Evolutionary conservation across 2,888 invertebrate species (phyloP).

Genomic region (Myopa tessellatipennis): DNA sequence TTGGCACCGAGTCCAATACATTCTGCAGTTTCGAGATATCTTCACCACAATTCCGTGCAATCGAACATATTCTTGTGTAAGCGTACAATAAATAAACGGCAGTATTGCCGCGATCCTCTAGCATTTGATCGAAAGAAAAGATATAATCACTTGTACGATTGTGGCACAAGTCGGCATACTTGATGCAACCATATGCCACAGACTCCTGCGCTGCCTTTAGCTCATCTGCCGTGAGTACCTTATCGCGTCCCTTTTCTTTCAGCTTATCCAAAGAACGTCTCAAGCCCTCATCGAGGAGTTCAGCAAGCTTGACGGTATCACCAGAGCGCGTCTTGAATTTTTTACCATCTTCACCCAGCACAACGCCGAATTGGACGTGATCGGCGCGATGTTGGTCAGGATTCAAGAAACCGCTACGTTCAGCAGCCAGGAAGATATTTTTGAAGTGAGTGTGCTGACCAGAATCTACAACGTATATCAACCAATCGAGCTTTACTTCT

Average conservation of each 20-base stretch:
- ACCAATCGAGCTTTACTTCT: slow-evolving; percentile 88
- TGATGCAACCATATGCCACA: slow-evolving; percentile 97
- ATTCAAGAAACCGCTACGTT: slow-evolving; percentile 79
- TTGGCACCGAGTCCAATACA: slow-evolving; percentile 71
- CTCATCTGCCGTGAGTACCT: slow-evolving; percentile 84
- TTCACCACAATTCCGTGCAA: slow-evolving; percentile 75
- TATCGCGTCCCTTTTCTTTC: slow-evolving; percentile 86
- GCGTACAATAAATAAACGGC: slow-evolving; percentile 97
- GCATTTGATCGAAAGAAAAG: slow-evolving; percentile 99
- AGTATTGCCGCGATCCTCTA: slow-evolving; percentile 98
- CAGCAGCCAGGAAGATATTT: slow-evolving; percentile 82
- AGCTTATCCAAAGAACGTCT: slow-evolving; percentile 85
- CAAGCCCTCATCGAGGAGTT: slow-evolving; percentile 92
- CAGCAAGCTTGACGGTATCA: slow-evolving; percentile 88
- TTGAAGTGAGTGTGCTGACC: slow-evolving; percentile 82
- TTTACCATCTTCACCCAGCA: slow-evolving; percentile 97
- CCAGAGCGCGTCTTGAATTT: slow-evolving; percentile 99
- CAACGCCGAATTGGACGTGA: slow-evolving; percentile 96
- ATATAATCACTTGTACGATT: slow-evolving; percentile 94
- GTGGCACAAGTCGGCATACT: slow-evolving; percentile 96
- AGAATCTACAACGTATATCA: slow-evolving; percentile 93
- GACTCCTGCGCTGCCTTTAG: slow-evolving; percentile 86
- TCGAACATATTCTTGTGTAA: slow-evolving; percentile 91
- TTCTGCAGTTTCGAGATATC: slow-evolving; percentile 74
- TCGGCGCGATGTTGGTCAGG: slow-evolving; percentile 78